Evolutionary conservation across 2,113 vertebrate genomes (phyloP), one percentile per base, ranked within the genome.

Genomic region (Dermatemys mawii): DNA sequence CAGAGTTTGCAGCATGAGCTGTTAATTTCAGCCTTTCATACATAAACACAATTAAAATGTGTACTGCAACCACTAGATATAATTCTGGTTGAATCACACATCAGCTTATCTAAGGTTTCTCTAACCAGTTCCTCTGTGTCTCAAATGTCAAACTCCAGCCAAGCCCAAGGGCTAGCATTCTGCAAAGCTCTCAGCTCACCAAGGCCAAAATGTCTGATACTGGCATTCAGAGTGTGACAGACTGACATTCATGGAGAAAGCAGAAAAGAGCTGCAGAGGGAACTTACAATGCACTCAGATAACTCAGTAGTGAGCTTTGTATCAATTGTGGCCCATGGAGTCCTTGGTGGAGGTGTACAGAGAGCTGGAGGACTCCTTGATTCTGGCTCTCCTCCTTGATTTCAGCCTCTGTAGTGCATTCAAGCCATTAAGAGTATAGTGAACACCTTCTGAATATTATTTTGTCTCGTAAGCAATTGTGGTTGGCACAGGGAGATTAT

Each of bases 31-130:
- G 70, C 89, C 81, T 79, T 21, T 19, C 48, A 53, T 84, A 53
- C 0, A 3, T 96, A 95, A 93, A 94, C n/a, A 55, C 73, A 94
- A 84, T 96, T 85, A 96, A 94, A 78, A 80, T 87, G 92, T 94
- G 81, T 90, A 6, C 38, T 35, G 90, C 85, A 55, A 78, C 94
- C 88, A 94, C 24, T 48, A 13, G 75, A 41, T 48, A 19, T 4
- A 50, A 54, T 76, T 90, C 82, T 83, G 19, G 90, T 95, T 75
- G 73, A 38, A 1, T 46, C 1, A 67, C 27, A 54, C 78, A 73
- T 83, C 32, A 35, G 53, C 48, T 87, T 89, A 51, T 50, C 89
- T 51, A 75, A 92, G 88, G 83, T 92, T 84, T 85, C 54, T 21
- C 87, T 81, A 81, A 94, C 83, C 76, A 78, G 83, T 81, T 92